Base-by-base conservation (phyloP, 2,797 vertebrate species). In the Diglossa cyanea region DNA sequence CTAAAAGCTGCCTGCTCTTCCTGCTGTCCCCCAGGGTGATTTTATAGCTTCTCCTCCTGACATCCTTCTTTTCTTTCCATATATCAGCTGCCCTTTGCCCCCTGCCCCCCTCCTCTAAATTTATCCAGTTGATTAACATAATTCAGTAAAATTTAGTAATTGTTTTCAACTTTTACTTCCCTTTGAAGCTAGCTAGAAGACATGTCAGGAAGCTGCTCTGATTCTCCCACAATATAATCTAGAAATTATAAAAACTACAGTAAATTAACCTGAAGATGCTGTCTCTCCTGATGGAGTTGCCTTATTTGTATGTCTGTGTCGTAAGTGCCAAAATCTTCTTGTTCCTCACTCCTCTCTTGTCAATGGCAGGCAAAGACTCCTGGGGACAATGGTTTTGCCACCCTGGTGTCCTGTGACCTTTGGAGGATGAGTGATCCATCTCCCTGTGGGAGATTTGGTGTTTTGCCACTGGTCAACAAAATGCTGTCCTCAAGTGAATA, bases 391-490 rank as follows among this genome's bases (percentile, higher is more conserved):
- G 54, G 63, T 63, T 95, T 93, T 93, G 87, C 28, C 58, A 78
- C 66, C 91, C 72, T 20, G 9, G 67, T 68, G 75, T 50, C 44
- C 42, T 40, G 51, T 13, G 37, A 91, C 74, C 66, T 94, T 66
- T 96, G 96, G 86, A 80, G 62, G 37, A 75, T 17, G 85, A 97
- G 88, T 44, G 26, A 67, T 74, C 78, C 54, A 53, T 78, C 94
- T 92, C 58, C 62, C 95, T 42, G 15, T 37, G 40, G 75, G 91
- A 86, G 87, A 66, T 50, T 74, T 79, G 53, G 74, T 54, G 15
- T 88, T 95, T 79, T 95, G 66, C 75, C 63, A 17, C 87, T 79
- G 92, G 67, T 85, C 92, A 93, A 86, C 76, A 68, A 94, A 95
- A 91, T 31, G n/a, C 17, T 5, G 33, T 92, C 45, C 92, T 82